phyloP scores from a whole-genome alignment of 2,888 invertebrate genomes.

The Leptopilina myrica region DNA sequence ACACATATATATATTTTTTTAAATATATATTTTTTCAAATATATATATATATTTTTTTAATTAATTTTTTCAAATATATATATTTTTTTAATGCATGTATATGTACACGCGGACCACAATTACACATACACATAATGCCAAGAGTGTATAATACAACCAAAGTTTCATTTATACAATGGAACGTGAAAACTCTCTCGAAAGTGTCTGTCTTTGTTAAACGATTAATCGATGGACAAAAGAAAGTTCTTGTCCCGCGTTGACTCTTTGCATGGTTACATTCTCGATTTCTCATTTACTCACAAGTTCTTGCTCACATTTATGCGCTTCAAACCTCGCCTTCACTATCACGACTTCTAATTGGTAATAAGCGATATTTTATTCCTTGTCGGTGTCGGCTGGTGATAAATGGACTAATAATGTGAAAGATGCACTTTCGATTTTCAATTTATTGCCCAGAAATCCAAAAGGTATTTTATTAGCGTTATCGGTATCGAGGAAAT shows the following conservation, averaged over 20 bases:
- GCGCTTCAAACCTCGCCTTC: constrained; percentile 33
- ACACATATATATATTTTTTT: too few relatives aligned
- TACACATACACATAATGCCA: neutral
- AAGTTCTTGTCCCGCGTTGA: constrained; percentile 16
- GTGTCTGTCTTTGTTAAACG: constrained; percentile 28
- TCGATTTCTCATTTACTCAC: constrained; percentile 27
- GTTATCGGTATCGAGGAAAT: constrained; percentile 26
- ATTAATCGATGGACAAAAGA: constrained; percentile 40
- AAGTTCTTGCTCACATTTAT: constrained; percentile 25
- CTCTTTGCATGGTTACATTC: constrained; percentile 8
- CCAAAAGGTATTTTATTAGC: neutral
- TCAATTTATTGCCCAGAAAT: constrained; percentile 27
- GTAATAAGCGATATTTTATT: constrained; percentile 37
- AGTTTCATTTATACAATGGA: constrained; percentile 9
- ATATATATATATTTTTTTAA: too few relatives aligned
- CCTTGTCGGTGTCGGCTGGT: constrained; percentile 25
- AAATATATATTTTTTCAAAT: too few relatives aligned
- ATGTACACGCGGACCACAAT: neutral
- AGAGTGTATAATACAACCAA: neutral
- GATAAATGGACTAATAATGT: constrained; percentile 36
- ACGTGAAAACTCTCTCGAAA: constrained; percentile 36
- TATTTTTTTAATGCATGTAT: too few relatives aligned
- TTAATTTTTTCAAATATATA: too few relatives aligned
- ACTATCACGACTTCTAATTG: constrained; percentile 36
- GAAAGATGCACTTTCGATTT: constrained; percentile 38